Base-by-base conservation (phyloP, 2,113 vertebrate species). In the Hypanus sabinus region DNA sequence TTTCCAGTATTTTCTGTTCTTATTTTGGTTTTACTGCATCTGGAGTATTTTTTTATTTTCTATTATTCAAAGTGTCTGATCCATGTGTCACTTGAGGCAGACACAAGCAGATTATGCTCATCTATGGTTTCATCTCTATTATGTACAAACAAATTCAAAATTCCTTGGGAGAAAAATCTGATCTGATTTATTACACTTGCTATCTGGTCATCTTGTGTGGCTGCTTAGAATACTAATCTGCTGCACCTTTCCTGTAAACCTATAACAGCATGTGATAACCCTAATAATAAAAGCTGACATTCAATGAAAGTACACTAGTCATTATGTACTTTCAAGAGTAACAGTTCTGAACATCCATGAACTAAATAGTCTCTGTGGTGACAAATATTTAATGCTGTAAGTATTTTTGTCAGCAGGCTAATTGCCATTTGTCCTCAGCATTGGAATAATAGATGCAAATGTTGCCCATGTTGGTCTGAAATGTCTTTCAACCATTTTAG, bases 271-370 rank as follows among this genome's bases (percentile, higher is more conserved):
- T 8, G 18, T 90, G 62, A n/a, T 90, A 90, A 90, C 60, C 20
- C 65, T 62, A 18, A n/a, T 88, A 62, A 88, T 88, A 33, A 88
- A 62, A 88, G n/a, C 60, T 88, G 60, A 18, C 85, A 65, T 62
- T 88, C 60, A 65, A 20, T 88, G 57, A 33, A 65, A 62, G 33
- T 18, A 18, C 6, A 33, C 5, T 65, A 65, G 62, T 60, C 30
- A 20, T n/a, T 88, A 88, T 65, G 85, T 65, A 33, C 33, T 88
- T 88, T 88, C 85, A 88, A 88, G 60, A 65, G 30, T 30, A 87
- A 62, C 83, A 60, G 55, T 60, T 46, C 2, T 62, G 83, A 65
- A 88, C 85, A 88, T 18, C 30, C 55, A 87, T 62, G 27, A 87
- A 62, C 16, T 18, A 88, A 33, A 88, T 27, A 20, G 57, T 33